phyloP scores from a whole-genome alignment of 2,113 vertebrate genomes.

The Apus apus region DNA sequence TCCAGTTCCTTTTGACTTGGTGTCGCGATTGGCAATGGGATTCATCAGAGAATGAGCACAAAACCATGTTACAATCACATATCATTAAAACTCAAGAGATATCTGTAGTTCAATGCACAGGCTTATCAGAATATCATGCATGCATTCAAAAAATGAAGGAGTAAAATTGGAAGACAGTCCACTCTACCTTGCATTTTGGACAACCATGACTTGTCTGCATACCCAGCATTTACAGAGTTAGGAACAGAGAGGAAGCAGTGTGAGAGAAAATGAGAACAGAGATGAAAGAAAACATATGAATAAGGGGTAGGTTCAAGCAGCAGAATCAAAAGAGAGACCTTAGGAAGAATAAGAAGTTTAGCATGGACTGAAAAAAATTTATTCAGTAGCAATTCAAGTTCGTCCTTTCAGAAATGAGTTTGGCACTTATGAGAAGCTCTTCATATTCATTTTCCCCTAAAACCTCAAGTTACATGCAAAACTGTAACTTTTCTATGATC shows the following conservation, averaged over 20 bases:
- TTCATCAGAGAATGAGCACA: background rate
- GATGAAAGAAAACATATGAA: constrained; percentile 67
- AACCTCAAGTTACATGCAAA: background rate
- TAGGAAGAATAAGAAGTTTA: background rate
- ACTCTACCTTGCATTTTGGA: constrained; percentile 98
- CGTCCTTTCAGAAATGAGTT: background rate
- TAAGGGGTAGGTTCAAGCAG: background rate
- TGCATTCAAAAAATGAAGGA: background rate
- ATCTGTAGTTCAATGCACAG: background rate
- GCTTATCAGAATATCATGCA: background rate
- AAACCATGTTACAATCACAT: background rate
- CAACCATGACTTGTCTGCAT: constrained; percentile 99
- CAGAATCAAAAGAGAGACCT: background rate
- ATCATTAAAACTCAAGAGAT: background rate
- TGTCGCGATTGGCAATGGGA: background rate
- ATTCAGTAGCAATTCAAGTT: background rate
- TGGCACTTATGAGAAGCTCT: background rate
- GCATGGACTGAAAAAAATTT: background rate
- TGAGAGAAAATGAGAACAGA: constrained; percentile 79
- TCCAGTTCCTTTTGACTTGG: background rate
- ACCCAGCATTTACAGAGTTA: constrained; percentile 74
- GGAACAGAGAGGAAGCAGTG: constrained; percentile 78
- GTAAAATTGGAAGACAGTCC: constrained; percentile 21
- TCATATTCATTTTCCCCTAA: background rate
- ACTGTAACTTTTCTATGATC: background rate